phyloP scores from a whole-genome alignment of 2,797 vertebrate genomes.

The Morus bassanus region DNA sequence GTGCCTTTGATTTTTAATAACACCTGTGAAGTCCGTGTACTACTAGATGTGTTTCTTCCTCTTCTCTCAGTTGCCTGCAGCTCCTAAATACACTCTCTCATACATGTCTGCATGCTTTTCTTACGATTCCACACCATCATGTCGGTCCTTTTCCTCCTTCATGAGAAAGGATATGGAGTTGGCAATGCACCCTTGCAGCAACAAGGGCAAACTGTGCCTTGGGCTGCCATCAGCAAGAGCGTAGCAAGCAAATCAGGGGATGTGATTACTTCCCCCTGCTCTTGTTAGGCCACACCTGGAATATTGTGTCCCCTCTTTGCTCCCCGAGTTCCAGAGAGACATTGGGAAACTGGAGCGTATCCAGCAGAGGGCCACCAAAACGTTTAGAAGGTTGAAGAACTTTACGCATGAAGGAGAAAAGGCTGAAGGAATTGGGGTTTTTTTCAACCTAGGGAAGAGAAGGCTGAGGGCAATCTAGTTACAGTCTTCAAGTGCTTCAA shows the following conservation, averaged over 20 bases:
- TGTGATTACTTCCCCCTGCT: neutral
- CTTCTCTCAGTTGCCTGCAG: neutral
- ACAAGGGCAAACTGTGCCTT: neutral
- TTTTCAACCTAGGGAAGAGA: neutral
- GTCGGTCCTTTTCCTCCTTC: neutral
- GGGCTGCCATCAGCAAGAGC: rapidly evolving
- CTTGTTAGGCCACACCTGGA: neutral
- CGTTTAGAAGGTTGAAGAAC: neutral
- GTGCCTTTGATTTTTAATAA: neutral
- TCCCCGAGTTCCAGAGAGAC: neutral
- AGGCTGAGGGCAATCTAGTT: neutral
- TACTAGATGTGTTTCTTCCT: neutral
- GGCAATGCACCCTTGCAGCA: neutral
- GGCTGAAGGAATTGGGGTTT: neutral
- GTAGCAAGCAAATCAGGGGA: neutral
- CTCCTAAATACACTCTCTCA: neutral
- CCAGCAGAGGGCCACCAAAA: neutral
- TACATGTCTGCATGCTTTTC: neutral
- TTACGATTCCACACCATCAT: neutral
- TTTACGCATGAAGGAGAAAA: rapidly evolving
- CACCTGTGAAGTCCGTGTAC: neutral
- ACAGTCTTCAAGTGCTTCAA: neutral
- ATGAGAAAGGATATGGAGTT: neutral
- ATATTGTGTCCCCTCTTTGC: neutral
- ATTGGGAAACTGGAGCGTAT: neutral